A percentile compares a stretch with the other conserved stretches of the same genome.
Conservation (phyloP, 1,140 invertebrate genomes). For the Luehdorfia chinensis region DNA sequence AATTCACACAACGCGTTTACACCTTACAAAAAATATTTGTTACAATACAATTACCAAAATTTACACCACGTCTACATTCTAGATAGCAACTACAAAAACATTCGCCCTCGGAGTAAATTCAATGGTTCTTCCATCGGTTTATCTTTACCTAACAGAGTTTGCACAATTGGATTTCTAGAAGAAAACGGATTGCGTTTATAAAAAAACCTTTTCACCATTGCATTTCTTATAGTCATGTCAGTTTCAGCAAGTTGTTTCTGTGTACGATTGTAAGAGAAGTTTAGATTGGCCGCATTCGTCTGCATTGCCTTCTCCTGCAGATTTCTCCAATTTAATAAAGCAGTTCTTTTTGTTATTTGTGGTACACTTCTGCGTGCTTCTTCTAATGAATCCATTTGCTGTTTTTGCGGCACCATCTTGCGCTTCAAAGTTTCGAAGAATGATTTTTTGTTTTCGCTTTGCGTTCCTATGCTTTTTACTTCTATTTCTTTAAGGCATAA, state of each 20-base stretch:
- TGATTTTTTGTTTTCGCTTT: conserved; percentile 54
- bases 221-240: conserved; percentile 49
- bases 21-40: conserved; percentile 2
- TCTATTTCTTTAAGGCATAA: conserved; percentile 65
- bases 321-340: conserved; percentile 41
- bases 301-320: conserved; percentile 40
- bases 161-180: conserved; percentile 48
- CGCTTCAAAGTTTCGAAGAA: conserved; percentile 46
- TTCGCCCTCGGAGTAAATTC: conserved; percentile 12
- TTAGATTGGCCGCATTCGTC: conserved; percentile 29
- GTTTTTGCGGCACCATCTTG: conserved; percentile 25
- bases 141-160: conserved; percentile 55
- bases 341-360: conserved; percentile 25
- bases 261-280: conserved; percentile 35
- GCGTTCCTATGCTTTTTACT: conserved; percentile 60
- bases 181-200: conserved; percentile 66
- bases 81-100: conserved; percentile 6
- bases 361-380: conserved; percentile 11
- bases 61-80: background rate
- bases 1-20: conserved; percentile 3
- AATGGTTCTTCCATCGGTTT: conserved; percentile 45
- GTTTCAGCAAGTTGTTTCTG: conserved; percentile 47
- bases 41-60: conserved; percentile 3
- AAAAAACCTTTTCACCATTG: conserved; percentile 58
- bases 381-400: background rate